These are phyloP conservation scores for Conus betulinus DNA, from an alignment of 1,140 invertebrate genomes.

Conservation along the genomic window DNA sequence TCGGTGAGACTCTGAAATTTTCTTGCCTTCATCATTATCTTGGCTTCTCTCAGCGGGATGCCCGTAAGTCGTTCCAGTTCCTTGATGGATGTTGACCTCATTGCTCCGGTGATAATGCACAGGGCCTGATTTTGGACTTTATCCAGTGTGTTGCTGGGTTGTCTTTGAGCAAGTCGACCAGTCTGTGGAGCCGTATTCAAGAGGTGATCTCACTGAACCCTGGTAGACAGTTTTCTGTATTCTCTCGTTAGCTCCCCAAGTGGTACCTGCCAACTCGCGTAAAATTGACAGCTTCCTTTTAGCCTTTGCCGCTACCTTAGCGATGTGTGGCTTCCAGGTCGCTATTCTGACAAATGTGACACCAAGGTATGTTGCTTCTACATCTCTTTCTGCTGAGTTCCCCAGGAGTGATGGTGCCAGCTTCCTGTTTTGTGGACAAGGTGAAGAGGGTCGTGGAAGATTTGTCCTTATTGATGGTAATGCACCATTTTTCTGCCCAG, in stretches of 20 bases:
- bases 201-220: not conserved
- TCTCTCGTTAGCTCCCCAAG: conserved; percentile 24
- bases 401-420: conserved; percentile 24
- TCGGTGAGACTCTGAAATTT: too few species aligned
- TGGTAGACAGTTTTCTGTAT: not conserved
- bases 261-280: conserved; percentile 25
- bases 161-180: too few species aligned
- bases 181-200: not conserved
- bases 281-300: conserved; percentile 26
- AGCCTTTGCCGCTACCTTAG: conserved; percentile 14
- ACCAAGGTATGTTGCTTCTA: conserved; percentile 26
- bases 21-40: too few species aligned
- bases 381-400: conserved; percentile 12
- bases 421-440: conserved; percentile 40
- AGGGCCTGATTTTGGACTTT: too few species aligned
- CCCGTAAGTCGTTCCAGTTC: too few species aligned
- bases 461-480: conserved; percentile 37
- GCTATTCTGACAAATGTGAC: not conserved
- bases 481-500: conserved; percentile 42
- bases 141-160: too few species aligned
- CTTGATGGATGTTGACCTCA: too few species aligned
- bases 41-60: too few species aligned
- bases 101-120: too few species aligned
- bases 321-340: conserved; percentile 17
- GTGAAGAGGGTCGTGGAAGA: conserved; percentile 43